Conservation (phyloP, 2,113 vertebrate genomes). For the Plecotus auritus region DNA sequence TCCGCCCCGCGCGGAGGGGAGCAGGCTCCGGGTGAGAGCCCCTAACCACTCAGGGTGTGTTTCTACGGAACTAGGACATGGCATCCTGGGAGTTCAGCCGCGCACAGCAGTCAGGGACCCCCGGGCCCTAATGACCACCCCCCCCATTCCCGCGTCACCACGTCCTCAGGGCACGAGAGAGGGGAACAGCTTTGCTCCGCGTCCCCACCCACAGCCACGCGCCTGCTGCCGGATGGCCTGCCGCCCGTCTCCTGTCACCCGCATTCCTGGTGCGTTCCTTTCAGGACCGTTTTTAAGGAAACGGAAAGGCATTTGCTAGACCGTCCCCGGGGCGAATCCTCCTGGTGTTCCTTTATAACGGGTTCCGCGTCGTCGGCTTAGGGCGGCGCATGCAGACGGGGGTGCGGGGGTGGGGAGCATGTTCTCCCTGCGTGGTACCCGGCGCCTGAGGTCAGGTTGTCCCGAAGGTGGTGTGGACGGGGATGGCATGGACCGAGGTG, state of each 20-base stretch:
- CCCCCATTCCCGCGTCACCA: no score
- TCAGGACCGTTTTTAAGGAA: background rate
- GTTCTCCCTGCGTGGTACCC: background rate
- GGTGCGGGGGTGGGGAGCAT: no score
- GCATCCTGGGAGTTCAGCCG: background rate
- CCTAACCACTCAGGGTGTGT: background rate
- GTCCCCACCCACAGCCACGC: background rate
- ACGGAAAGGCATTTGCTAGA: background rate
- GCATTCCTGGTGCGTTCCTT: background rate
- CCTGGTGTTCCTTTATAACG: no score
- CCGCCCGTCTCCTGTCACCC: background rate
- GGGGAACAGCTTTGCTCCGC: background rate
- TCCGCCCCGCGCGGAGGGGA: background rate
- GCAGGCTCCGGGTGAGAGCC: no score
- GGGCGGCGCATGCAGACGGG: background rate
- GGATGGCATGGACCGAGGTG: background rate
- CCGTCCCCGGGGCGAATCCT: background rate
- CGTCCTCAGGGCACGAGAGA: no score
- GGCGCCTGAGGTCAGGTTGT: background rate
- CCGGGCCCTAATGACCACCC: no score
- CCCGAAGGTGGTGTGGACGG: background rate
- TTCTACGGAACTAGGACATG: background rate
- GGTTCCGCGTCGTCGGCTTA: background rate
- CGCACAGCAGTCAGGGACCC: no score
- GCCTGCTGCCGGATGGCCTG: background rate